These are phyloP conservation scores for Crocidura indochinensis DNA, from an alignment of 2,797 vertebrate species.

Conservation along the genomic window DNA sequence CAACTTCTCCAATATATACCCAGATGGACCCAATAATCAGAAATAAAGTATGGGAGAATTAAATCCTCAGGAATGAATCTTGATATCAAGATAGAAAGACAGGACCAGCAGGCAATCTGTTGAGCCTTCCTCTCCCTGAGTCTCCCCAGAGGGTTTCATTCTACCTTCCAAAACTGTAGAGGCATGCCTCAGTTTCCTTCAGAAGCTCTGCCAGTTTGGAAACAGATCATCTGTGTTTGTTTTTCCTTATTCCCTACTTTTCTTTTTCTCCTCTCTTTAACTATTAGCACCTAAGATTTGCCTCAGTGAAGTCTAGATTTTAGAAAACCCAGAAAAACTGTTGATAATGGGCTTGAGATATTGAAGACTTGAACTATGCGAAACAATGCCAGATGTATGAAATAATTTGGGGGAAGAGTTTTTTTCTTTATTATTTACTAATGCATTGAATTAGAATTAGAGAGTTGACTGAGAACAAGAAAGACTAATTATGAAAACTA, in stretches of 20 bases:
- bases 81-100: background rate
- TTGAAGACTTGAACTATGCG: constrained; percentile 2
- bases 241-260: background rate
- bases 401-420: background rate
- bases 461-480: background rate
- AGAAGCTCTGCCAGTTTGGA: background rate
- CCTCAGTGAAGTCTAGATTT: constrained; percentile 17
- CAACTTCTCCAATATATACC: background rate
- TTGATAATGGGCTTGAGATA: background rate
- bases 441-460: background rate
- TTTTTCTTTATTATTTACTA: background rate
- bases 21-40: background rate
- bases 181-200: background rate
- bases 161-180: background rate
- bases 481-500: constrained; percentile 21
- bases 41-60: background rate
- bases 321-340: background rate
- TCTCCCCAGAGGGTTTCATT: background rate
- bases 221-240: background rate
- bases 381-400: background rate
- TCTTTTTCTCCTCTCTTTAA: background rate
- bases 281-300: background rate
- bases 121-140: fast-evolving
- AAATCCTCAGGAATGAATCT: background rate
- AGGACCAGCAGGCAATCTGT: background rate